A percentile compares a stretch with the other conserved stretches of the same genome.
Conservation (phyloP, 2,113 vertebrate genomes). For the Glaucomys volans region DNA sequence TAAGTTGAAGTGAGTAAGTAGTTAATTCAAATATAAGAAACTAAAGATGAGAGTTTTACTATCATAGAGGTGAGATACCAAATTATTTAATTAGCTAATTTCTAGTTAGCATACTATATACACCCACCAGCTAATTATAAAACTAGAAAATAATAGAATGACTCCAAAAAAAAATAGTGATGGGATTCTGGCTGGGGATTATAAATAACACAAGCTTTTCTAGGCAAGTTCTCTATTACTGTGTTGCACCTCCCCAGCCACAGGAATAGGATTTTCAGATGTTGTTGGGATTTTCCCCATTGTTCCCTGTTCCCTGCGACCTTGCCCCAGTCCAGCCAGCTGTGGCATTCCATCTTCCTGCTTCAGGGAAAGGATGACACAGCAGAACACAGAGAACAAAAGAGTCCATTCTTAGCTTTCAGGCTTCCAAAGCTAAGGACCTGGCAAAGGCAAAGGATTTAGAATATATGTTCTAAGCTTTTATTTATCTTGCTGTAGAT, state of each 20-base stretch:
- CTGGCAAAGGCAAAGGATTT: constrained; percentile 37
- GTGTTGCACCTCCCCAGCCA: too few relatives aligned
- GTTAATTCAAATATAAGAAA: constrained; percentile 55
- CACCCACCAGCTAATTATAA: constrained; percentile 38
- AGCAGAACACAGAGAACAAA: constrained; percentile 74
- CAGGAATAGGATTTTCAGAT: neutral
- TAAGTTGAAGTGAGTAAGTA: neutral
- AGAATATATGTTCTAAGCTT: neutral
- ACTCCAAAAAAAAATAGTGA: neutral
- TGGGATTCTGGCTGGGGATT: neutral
- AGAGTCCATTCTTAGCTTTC: constrained; percentile 61
- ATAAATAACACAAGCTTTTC: neutral
- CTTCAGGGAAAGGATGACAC: constrained; percentile 64
- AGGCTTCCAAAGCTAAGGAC: constrained; percentile 47
- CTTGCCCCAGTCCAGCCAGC: constrained; percentile 22
- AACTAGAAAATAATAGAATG: constrained; percentile 29
- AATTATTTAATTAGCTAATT: constrained; percentile 45
- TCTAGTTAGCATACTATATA: constrained; percentile 5
- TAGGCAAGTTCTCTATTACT: too few relatives aligned
- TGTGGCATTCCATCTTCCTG: neutral
- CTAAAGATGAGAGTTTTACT: constrained; percentile 15
- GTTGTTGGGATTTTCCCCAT: neutral
- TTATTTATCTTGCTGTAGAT: neutral
- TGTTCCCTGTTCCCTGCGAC: constrained; percentile 37
- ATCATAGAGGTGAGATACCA: neutral